A percentile compares a stretch with the other conserved stretches of the same genome.
Evolutionary conservation across 1,140 invertebrate genomes (phyloP).

Genomic region (Cardiocondyla obscurior): DNA sequence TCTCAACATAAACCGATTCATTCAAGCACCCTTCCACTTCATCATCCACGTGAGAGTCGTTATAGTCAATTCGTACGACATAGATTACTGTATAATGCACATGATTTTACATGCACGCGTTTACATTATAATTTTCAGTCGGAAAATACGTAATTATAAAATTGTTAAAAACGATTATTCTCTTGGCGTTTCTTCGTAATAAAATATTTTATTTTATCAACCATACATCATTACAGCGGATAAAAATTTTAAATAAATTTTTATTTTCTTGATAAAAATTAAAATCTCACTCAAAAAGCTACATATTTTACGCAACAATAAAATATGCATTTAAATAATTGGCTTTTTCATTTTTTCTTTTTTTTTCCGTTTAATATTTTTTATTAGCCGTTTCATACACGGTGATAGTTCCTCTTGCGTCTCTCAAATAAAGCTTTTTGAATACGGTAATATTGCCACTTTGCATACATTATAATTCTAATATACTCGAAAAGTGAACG

Average conservation of each 20-base stretch:
- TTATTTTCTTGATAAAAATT: background rate
- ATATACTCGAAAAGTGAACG: background rate
- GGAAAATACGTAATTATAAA: background rate
- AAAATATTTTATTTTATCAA: constrained; percentile 25
- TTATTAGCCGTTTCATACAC: background rate
- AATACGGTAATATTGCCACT: background rate
- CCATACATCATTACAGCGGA: background rate
- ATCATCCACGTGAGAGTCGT: background rate
- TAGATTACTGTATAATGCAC: background rate
- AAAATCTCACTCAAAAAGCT: background rate
- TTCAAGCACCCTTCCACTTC: background rate
- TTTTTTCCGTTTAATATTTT: too few species aligned
- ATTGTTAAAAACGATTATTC: background rate
- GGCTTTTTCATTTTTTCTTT: background rate
- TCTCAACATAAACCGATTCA: too few species aligned
- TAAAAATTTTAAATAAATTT: background rate
- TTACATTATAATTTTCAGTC: background rate
- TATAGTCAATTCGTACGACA: constrained; percentile 28
- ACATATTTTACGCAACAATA: background rate
- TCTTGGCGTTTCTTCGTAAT: background rate
- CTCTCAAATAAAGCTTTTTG: too few species aligned
- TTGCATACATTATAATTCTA: background rate
- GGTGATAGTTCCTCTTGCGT: background rate
- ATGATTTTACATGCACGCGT: background rate
- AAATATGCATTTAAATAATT: background rate